Conservation (phyloP, 2,888 invertebrate genomes). For the Eucera pruinosa region DNA sequence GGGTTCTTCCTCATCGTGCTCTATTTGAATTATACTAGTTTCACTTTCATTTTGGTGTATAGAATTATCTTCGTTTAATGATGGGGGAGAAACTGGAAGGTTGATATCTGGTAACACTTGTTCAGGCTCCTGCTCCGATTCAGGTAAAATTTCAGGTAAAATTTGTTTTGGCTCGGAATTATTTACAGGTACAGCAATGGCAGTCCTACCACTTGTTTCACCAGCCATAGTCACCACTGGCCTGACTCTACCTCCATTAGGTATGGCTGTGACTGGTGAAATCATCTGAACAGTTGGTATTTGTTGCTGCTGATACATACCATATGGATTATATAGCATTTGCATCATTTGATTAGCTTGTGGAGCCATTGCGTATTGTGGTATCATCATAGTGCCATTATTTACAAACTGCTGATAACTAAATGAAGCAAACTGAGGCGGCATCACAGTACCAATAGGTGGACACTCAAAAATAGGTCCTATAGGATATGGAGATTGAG, state of each 20-base stretch:
- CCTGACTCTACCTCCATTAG: constrained; percentile 76
- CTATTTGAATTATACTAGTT: constrained; percentile 56
- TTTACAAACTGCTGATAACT: constrained; percentile 87
- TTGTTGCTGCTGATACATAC: constrained; percentile 86
- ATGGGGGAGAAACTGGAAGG: constrained; percentile 61
- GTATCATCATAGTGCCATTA: constrained; percentile 85
- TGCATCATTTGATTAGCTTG: constrained; percentile 86
- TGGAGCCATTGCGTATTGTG: constrained; percentile 86
- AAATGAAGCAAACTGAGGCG: constrained; percentile 84
- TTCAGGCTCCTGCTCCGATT: constrained; percentile 72
- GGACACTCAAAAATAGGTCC: constrained; percentile 83
- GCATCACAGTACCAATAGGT: constrained; percentile 81
- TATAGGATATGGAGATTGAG: constrained; percentile 80
- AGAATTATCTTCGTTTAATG: constrained; percentile 54
- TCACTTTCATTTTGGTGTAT: constrained; percentile 53
- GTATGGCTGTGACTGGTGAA: constrained; percentile 84
- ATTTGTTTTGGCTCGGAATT: constrained; percentile 71
- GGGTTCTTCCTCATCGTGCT: constrained; percentile 71
- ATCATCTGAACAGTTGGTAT: constrained; percentile 85
- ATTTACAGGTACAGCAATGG: constrained; percentile 69
- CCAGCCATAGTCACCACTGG: constrained; percentile 74
- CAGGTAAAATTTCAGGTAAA: constrained; percentile 70
- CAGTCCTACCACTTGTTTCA: constrained; percentile 64
- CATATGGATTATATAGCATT: constrained; percentile 85
- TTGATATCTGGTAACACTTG: constrained; percentile 77